Evolutionary conservation across 2,113 vertebrate genomes (phyloP).

Genomic region (Hepsetus odoe): DNA sequence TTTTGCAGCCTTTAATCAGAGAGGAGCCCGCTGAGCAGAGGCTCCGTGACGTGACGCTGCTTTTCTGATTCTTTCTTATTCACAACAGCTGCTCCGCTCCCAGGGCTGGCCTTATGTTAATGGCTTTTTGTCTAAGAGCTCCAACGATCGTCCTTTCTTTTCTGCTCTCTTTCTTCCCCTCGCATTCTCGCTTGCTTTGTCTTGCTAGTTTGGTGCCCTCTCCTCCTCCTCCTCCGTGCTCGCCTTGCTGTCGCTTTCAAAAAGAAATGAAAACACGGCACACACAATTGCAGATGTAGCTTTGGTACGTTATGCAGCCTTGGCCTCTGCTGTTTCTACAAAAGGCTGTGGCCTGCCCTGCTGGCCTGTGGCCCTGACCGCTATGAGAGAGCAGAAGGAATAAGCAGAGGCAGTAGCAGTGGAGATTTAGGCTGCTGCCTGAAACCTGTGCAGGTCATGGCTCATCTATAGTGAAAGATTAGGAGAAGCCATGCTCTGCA

Average conservation of each 20-base stretch:
- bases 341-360: constrained; percentile 32
- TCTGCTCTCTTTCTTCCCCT: constrained; percentile 42
- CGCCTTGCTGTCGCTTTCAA: constrained; percentile 17
- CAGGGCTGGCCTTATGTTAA: constrained; percentile 78
- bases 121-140: constrained; percentile 74
- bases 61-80: constrained; percentile 64
- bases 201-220: constrained; percentile 28
- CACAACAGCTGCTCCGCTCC: constrained; percentile 78
- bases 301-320: constrained; percentile 14
- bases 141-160: constrained; percentile 60
- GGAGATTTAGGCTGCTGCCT: constrained; percentile 18
- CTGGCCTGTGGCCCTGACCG: background rate
- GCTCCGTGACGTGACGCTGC: constrained; percentile 69
- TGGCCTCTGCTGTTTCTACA: constrained; percentile 33
- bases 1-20: constrained; percentile 73
- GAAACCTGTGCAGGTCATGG: constrained; percentile 36
- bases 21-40: constrained; percentile 65
- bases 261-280: constrained; percentile 39
- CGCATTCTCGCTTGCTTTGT: constrained; percentile 8
- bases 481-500: constrained; percentile 4
- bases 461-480: constrained; percentile 46
- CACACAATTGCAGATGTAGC: constrained; percentile 23
- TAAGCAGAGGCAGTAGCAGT: background rate
- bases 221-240: constrained; percentile 20
- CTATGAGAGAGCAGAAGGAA: constrained; percentile 16